Evolutionary conservation across 1,140 invertebrate species (phyloP), one percentile per base, ranked within the genome.

Genomic region (Chrysoperla carnea): DNA sequence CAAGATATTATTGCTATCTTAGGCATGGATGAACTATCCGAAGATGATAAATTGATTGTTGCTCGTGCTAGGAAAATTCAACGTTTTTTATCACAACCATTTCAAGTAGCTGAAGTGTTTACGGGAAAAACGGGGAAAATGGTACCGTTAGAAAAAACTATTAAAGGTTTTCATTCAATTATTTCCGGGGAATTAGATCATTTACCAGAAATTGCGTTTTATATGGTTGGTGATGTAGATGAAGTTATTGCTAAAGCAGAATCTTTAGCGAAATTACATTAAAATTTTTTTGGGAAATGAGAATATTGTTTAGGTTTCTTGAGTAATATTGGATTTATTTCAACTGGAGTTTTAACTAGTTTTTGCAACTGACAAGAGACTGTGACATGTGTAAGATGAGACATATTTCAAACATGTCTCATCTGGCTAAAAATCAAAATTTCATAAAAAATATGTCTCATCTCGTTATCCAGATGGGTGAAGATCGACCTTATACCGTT

Each of bases 1-100:
- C 79, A 85, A 59, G 81, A 85, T 62, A 85, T 85, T 47, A 85
- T 85, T 59, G 81, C 81, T 49, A 84, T 84, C 58, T 61, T 85
- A 58, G 81, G 81, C 63, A 87, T 87, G 84, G 83, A 88, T 57
- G 84, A 87, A 54, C 67, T 87, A 56, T 84, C 81, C 31, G 84
- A 87, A 60, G 84, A 85, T 52, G 76, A 87, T 57, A 87, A 87
- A 59, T 53, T 87, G 42, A 84, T 77, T 12, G 84, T 87, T n/a
- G 70, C 80, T 2, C 64, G 84, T 33, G 84, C 84, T 28, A 69
- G 84, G 40, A 87, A 87, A 60, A 86, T 87, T 53, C 81, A 85
- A 59, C 68, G 73, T 39, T 87, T 87, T 67, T 66, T 87, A 11
- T 84, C 79, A 1, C 84, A 87, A 57, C 84, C 84, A 42, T 87